Percentiles rank a stretch among this genome's conserved stretches.
phyloP scores from a whole-genome alignment of 2,797 vertebrate species.

The Ptychadena robeensis region DNA sequence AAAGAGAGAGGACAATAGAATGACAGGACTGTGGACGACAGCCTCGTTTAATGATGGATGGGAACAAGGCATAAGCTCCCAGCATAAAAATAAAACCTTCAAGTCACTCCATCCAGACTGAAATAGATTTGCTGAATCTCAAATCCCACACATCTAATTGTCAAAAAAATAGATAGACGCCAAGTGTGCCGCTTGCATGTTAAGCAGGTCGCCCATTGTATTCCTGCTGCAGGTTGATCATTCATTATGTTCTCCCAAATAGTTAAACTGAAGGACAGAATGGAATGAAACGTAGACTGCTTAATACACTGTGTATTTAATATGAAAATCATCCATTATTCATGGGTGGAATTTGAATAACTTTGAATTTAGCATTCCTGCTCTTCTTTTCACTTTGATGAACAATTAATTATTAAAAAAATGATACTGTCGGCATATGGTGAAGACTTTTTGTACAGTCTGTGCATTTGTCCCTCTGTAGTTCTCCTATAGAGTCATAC shows the following conservation, averaged over 20 bases:
- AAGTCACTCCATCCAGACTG: slow-evolving; percentile 11
- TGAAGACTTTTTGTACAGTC: slow-evolving; percentile 70
- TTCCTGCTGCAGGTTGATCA: slow-evolving; percentile 74
- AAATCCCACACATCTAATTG: slow-evolving; percentile 23
- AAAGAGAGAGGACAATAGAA: slow-evolving; percentile 4
- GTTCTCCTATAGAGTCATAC: slow-evolving; percentile 20
- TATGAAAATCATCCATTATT: slow-evolving; percentile 85
- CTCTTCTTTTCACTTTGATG: slow-evolving; percentile 80
- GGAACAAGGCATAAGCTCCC: not conserved
- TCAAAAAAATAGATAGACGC: slow-evolving; percentile 15
- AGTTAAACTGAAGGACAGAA: slow-evolving; percentile 80
- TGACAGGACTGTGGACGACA: not conserved
- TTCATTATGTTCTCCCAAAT: slow-evolving; percentile 80
- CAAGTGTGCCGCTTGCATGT: slow-evolving; percentile 71
- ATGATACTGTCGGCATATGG: slow-evolving; percentile 80
- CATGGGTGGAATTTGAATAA: slow-evolving; percentile 82
- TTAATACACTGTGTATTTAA: slow-evolving; percentile 85
- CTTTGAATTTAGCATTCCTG: slow-evolving; percentile 83
- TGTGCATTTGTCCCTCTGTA: slow-evolving; percentile 65
- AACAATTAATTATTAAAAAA: slow-evolving; percentile 86
- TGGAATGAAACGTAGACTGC: slow-evolving; percentile 78
- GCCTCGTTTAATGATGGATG: not conserved
- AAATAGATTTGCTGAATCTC: slow-evolving; percentile 17
- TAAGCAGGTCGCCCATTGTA: slow-evolving; percentile 75
- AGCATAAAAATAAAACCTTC: slow-evolving; percentile 38